Percentiles rank a stretch among this genome's conserved stretches.
phyloP scores from a whole-genome alignment of 2,888 invertebrate genomes.

The Muschampia plurimacula region DNA sequence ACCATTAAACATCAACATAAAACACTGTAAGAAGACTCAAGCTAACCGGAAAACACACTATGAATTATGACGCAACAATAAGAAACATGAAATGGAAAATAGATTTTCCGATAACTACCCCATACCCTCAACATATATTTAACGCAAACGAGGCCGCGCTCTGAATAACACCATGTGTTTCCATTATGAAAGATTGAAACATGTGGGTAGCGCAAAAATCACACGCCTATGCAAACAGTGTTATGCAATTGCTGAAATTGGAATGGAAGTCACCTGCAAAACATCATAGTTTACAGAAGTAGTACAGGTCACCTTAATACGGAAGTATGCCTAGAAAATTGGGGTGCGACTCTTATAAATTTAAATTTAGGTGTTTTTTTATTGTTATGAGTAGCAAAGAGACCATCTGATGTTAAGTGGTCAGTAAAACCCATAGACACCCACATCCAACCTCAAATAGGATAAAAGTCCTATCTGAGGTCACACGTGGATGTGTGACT shows the following conservation, averaged over 20 bases:
- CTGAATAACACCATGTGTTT: conserved; percentile 3
- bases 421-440: too few species aligned
- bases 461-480: too few species aligned
- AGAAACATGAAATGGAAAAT: not conserved
- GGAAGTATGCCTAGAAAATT: too few species aligned
- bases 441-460: too few species aligned
- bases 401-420: too few species aligned
- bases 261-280: not conserved
- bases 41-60: not conserved
- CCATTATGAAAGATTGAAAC: not conserved
- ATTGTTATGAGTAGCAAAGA: too few species aligned
- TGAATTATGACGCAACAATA: conserved; percentile 1
- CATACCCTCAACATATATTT: not conserved
- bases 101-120: not conserved
- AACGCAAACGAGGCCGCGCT: not conserved
- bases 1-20: not conserved
- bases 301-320: too few species aligned
- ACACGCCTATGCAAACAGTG: not conserved
- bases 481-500: too few species aligned
- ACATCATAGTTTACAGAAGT: not conserved
- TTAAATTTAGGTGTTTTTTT: too few species aligned
- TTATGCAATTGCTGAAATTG: not conserved
- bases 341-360: too few species aligned
- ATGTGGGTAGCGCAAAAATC: not conserved
- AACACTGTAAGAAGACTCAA: not conserved